These are phyloP conservation scores for Habroteleia sp. DNA, from an alignment of 2,888 invertebrate genomes.

Conservation along the genomic window DNA sequence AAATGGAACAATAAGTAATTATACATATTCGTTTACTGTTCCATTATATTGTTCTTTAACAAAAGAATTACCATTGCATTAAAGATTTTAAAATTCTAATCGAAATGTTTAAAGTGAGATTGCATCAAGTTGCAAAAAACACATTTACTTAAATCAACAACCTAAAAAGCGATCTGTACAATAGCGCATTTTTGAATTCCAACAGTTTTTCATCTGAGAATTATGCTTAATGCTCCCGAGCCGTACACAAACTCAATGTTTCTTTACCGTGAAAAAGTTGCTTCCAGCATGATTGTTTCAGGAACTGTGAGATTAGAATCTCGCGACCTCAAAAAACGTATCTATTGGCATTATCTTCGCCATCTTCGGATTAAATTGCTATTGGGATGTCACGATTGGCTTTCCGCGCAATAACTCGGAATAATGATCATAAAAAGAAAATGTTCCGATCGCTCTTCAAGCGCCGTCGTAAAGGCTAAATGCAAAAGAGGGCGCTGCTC, in stretches of 20 bases:
- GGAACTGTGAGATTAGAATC: conserved; percentile 40
- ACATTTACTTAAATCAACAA: not conserved
- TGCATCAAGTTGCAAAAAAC: too few species aligned
- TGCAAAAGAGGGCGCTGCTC: too few species aligned
- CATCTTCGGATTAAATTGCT: conserved; percentile 1
- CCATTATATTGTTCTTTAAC: too few species aligned
- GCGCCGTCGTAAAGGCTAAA: too few species aligned
- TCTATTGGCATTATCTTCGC: conserved; percentile 1
- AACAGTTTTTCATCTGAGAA: conserved; percentile 24
- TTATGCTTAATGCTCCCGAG: conserved; percentile 23
- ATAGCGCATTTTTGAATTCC: conserved; percentile 19
- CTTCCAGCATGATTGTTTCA: conserved; percentile 37
- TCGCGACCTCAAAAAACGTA: conserved; percentile 13
- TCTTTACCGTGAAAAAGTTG: conserved; percentile 53
- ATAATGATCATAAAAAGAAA: too few species aligned
- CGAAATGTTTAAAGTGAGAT: too few species aligned
- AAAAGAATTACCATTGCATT: not conserved
- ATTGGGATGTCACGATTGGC: not conserved
- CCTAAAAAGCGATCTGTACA: not conserved
- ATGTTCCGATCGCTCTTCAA: too few species aligned
- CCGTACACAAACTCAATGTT: conserved; percentile 37
- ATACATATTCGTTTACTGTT: too few species aligned
- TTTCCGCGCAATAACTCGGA: too few species aligned
- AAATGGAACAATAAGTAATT: too few species aligned
- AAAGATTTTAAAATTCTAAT: too few species aligned